Conservation (phyloP, 2,113 vertebrate genomes). For the Gobius niger region DNA sequence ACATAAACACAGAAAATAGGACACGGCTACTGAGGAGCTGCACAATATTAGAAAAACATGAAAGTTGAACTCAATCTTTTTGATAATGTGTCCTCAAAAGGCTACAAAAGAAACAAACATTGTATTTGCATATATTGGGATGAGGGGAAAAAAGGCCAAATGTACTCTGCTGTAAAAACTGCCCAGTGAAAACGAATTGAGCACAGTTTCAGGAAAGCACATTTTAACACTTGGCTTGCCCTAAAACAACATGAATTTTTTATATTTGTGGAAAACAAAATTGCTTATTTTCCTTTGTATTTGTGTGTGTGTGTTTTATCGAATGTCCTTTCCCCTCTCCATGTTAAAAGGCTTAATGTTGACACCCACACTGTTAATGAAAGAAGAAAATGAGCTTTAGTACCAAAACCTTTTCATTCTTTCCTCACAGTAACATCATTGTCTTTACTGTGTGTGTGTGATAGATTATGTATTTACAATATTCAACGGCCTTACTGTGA, state of each 20-base stretch:
- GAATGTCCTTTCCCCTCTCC: too few species aligned
- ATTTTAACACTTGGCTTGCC: too few species aligned
- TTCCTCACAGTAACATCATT: neutral
- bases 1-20: constrained; percentile 1
- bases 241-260: too few species aligned
- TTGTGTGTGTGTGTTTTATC: too few species aligned
- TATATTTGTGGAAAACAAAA: too few species aligned
- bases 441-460: too few species aligned
- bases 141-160: neutral
- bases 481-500: neutral
- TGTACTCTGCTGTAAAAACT: neutral
- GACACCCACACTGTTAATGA: too few species aligned
- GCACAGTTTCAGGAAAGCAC: neutral
- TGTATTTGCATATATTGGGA: neutral
- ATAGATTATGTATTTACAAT: neutral
- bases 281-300: too few species aligned
- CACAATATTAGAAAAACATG: neutral
- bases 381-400: too few species aligned
- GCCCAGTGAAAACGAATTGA: neutral
- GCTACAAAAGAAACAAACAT: neutral
- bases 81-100: neutral
- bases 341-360: too few species aligned
- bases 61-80: too few species aligned
- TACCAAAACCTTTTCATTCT: neutral
- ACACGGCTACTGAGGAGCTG: neutral